Evolutionary conservation across 2,113 vertebrate species (phyloP).

Genomic region (Pelodiscus sinensis): DNA sequence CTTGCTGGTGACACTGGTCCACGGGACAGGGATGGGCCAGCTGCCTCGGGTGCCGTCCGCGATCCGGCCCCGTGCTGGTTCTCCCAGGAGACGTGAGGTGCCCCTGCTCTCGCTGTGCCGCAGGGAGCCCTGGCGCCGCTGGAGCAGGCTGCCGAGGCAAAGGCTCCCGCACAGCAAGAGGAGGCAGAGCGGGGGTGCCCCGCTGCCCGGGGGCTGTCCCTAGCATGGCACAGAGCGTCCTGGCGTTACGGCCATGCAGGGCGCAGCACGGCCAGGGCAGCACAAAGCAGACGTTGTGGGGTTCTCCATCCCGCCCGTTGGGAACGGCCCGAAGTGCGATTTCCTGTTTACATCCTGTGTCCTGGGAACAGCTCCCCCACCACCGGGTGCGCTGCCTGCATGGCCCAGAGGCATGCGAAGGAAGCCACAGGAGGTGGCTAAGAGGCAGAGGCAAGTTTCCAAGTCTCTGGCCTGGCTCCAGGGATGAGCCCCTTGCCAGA

Average conservation of each 20-base stretch:
- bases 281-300: neutral
- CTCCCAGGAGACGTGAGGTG: neutral
- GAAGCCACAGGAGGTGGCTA: neutral
- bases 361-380: accelerated
- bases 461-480: slow-evolving; percentile 27
- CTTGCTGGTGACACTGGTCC: neutral
- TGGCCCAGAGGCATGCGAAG: slow-evolving; percentile 12
- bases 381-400: accelerated
- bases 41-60: neutral
- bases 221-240: neutral
- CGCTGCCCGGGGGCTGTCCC: too few relatives aligned
- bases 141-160: too few relatives aligned
- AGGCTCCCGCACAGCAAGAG: neutral
- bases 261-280: neutral
- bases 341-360: neutral
- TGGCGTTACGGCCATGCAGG: neutral
- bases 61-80: neutral
- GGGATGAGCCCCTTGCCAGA: slow-evolving; percentile 1
- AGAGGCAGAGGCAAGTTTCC: neutral
- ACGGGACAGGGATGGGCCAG: accelerated
- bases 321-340: neutral
- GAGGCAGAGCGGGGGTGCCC: neutral
- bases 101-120: too few relatives aligned
- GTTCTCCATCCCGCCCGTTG: neutral
- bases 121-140: too few relatives aligned